phyloP scores from a whole-genome alignment of 2,797 vertebrate genomes.

The Cuniculus paca region DNA sequence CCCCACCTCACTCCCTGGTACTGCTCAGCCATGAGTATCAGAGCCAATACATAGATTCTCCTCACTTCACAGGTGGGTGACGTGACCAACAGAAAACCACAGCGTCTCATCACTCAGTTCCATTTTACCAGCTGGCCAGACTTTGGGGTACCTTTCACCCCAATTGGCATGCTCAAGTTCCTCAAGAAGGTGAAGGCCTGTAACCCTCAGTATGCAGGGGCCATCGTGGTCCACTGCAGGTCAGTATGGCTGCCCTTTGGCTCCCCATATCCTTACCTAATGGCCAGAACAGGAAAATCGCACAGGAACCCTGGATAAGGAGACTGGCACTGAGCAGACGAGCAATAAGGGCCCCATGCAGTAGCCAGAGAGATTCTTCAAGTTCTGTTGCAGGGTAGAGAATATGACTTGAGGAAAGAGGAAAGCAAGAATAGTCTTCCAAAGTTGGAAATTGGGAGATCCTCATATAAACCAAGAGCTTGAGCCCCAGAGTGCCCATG shows the following conservation, averaged over 20 bases:
- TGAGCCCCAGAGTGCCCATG: background rate
- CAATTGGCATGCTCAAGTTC: slow-evolving; percentile 99
- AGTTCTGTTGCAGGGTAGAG: background rate
- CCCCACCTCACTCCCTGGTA: background rate
- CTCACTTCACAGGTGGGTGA: slow-evolving; percentile 93
- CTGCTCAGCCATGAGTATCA: background rate
- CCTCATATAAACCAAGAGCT: background rate
- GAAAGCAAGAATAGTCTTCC: background rate
- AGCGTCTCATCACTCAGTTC: slow-evolving; percentile 98
- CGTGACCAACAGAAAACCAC: slow-evolving; percentile 97
- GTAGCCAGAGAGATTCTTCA: slow-evolving; percentile 27
- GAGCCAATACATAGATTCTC: slow-evolving; percentile 46
- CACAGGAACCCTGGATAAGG: background rate
- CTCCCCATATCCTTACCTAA: background rate
- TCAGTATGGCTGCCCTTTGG: slow-evolving; percentile 84
- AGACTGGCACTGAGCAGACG: background rate
- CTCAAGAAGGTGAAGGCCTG: slow-evolving; percentile 98
- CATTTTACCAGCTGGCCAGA: slow-evolving; percentile 99
- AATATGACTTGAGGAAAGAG: slow-evolving; percentile 2
- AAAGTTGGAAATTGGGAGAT: background rate
- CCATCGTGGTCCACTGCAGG: slow-evolving; percentile 99
- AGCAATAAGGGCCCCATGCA: background rate
- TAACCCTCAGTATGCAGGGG: slow-evolving; percentile 96
- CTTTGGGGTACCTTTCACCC: slow-evolving; percentile 99
- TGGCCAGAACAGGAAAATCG: background rate